Conservation (phyloP, 1,140 invertebrate genomes). For the Anoplophora glabripennis region DNA sequence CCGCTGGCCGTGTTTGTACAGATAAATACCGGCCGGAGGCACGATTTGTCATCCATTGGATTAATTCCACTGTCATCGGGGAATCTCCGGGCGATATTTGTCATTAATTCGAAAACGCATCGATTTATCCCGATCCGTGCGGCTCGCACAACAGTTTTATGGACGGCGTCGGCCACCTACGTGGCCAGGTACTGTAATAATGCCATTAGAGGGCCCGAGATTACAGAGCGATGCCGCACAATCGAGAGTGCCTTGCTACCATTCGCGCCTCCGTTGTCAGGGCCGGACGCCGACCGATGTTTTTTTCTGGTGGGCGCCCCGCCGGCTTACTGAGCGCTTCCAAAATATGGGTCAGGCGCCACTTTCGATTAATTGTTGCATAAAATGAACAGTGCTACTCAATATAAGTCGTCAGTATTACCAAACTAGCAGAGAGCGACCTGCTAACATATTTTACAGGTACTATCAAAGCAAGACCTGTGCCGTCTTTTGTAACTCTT, state of each 20-base stretch:
- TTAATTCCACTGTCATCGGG: slow-evolving; percentile 13
- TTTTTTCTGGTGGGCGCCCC: background rate
- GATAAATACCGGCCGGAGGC: slow-evolving; percentile 4
- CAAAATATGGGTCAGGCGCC: too few species aligned
- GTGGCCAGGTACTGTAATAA: slow-evolving; percentile 14
- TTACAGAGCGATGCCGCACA: slow-evolving; percentile 18
- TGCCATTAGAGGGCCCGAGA: slow-evolving; percentile 12
- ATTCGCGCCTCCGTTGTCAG: slow-evolving; percentile 12
- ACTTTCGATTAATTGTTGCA: too few species aligned
- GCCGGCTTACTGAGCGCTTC: too few species aligned
- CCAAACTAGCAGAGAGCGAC: too few species aligned
- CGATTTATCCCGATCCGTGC: slow-evolving; percentile 3
- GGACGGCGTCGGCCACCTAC: slow-evolving; percentile 6
- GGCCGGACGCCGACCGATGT: background rate
- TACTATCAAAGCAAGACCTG: too few species aligned
- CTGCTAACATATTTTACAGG: too few species aligned
- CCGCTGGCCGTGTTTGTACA: slow-evolving; percentile 11
- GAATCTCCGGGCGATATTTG: slow-evolving; percentile 9
- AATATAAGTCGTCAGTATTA: too few species aligned
- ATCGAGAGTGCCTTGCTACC: slow-evolving; percentile 10
- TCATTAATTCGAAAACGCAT: slow-evolving; percentile 13
- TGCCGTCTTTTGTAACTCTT: too few species aligned
- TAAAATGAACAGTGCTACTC: too few species aligned
- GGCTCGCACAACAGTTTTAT: slow-evolving; percentile 4
- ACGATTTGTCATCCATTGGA: slow-evolving; percentile 14